phyloP scores from a whole-genome alignment of 2,113 vertebrate species.

The Emydocephalus ijimae region DNA sequence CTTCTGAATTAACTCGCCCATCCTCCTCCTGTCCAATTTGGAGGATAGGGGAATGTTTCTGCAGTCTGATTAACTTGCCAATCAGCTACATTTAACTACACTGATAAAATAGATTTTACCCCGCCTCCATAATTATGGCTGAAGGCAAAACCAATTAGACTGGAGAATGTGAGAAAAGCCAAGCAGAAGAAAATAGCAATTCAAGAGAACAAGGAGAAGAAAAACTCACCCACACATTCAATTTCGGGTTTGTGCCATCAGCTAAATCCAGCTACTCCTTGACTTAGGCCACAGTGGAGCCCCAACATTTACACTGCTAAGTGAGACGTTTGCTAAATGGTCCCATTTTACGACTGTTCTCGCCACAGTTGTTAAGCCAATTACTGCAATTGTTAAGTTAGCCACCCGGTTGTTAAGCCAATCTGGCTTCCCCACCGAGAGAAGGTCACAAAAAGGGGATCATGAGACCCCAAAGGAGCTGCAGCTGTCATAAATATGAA shows the following conservation, averaged over 20 bases:
- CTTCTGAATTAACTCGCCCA: background rate
- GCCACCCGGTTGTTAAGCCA: no score
- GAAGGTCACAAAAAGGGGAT: no score
- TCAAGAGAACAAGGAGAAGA: background rate
- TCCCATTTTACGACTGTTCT: no score
- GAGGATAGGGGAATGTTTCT: background rate
- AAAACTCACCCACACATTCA: background rate
- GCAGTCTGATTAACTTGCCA: background rate
- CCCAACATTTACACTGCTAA: no score
- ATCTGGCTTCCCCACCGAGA: no score
- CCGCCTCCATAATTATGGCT: background rate
- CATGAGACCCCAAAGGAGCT: no score
- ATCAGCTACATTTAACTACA: background rate
- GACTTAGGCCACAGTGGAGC: no score
- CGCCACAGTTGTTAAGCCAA: no score
- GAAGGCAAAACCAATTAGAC: background rate
- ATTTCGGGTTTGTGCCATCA: background rate
- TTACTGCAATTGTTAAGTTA: no score
- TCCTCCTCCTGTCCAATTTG: background rate
- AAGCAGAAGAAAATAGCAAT: background rate
- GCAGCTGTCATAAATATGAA: no score
- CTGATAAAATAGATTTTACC: background rate
- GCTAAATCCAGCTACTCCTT: background rate
- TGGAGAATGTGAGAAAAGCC: background rate
- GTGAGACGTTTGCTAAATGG: no score